A percentile compares a stretch with the other conserved stretches of the same genome.
phyloP scores from a whole-genome alignment of 2,113 vertebrate genomes.

The Datnioides undecimradiatus region DNA sequence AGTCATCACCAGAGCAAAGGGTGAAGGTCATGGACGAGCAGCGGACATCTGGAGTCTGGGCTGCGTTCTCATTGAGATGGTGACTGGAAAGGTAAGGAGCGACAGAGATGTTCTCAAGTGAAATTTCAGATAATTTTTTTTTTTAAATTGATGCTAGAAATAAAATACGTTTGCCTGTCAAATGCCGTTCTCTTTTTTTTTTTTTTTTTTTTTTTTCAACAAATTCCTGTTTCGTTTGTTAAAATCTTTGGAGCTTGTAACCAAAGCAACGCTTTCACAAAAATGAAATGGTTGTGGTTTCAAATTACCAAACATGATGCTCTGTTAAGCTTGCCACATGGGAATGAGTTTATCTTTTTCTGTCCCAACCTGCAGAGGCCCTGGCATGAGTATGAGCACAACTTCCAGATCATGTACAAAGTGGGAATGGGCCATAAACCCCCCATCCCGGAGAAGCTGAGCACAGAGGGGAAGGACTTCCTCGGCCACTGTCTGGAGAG shows the following conservation, averaged over 20 bases:
- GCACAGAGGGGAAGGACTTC: conserved; percentile 97
- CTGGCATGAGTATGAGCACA: conserved; percentile 99
- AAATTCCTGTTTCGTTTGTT: background rate
- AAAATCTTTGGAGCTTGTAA: background rate
- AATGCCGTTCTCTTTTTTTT: too few species aligned
- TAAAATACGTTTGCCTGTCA: too few species aligned
- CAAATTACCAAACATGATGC: too few species aligned
- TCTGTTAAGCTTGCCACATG: background rate
- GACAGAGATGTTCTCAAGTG: background rate
- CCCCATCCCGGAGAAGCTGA: conserved; percentile 95
- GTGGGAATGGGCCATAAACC: conserved; percentile 99
- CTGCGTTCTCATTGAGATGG: conserved; percentile 98
- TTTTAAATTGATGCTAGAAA: too few species aligned
- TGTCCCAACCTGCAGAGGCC: conserved; percentile 87
- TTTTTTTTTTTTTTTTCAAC: background rate
- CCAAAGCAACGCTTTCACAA: background rate
- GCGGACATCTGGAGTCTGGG: conserved; percentile 99
- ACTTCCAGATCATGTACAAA: conserved; percentile 99
- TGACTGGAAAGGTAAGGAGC: conserved; percentile 93
- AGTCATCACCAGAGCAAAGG: conserved; percentile 98
- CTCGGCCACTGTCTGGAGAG: conserved; percentile 96
- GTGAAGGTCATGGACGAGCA: conserved; percentile 96
- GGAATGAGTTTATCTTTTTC: background rate
- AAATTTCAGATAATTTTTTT: too few species aligned
- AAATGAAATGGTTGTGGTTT: background rate